A percentile compares a stretch with the other conserved stretches of the same genome.
These are phyloP conservation scores for Nyctibius grandis DNA, from an alignment of 2,797 vertebrate genomes.

Conservation along the genomic window DNA sequence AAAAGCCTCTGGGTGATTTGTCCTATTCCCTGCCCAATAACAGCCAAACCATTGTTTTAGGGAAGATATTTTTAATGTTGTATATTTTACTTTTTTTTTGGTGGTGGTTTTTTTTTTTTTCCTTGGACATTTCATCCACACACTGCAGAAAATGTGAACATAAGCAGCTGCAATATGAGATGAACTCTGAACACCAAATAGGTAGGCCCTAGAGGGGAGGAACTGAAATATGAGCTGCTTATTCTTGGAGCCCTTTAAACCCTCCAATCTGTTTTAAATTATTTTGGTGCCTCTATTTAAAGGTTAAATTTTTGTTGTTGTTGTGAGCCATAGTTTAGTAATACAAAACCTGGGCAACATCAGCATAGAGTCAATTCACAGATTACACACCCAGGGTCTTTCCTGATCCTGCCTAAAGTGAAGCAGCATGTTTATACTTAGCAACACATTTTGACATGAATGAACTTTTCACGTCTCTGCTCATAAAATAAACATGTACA, in stretches of 20 bases:
- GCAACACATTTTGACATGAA: constrained; percentile 67
- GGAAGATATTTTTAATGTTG: constrained; percentile 54
- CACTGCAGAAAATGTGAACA: constrained; percentile 57
- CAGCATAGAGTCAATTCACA: constrained; percentile 65
- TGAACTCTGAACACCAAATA: constrained; percentile 69
- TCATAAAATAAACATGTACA: constrained; percentile 69
- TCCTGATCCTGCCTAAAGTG: constrained; percentile 66
- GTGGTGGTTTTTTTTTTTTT: neutral
- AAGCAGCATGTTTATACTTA: constrained; percentile 69
- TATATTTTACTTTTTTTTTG: constrained; percentile 38
- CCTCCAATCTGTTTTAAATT: constrained; percentile 73
- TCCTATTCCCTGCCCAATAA: constrained; percentile 58
- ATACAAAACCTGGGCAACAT: constrained; percentile 55
- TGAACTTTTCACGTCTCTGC: constrained; percentile 68
- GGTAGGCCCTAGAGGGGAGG: constrained; percentile 58
- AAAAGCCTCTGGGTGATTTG: constrained; percentile 59
- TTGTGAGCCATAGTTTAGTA: constrained; percentile 56
- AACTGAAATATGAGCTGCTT: constrained; percentile 67
- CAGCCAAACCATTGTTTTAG: constrained; percentile 37
- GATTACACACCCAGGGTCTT: constrained; percentile 65
- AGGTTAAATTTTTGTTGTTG: constrained; percentile 70
- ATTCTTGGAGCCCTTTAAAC: constrained; percentile 67
- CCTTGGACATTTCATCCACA: constrained; percentile 30
- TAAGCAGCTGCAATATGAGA: constrained; percentile 64
- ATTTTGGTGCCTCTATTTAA: constrained; percentile 71